These are phyloP conservation scores for Andrena praecox DNA, from an alignment of 2,888 invertebrate genomes.

Conservation along the genomic window DNA sequence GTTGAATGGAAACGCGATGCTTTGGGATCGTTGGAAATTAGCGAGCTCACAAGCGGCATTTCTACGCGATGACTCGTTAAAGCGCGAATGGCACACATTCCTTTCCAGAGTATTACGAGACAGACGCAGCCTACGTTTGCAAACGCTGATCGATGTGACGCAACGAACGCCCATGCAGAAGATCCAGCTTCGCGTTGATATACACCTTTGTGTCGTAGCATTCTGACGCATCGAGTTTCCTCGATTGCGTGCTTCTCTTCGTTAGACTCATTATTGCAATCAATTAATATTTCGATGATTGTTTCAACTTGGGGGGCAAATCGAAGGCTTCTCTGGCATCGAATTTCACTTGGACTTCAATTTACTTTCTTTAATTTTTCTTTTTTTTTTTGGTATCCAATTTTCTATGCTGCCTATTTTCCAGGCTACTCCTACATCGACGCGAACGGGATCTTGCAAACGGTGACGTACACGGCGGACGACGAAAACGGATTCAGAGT, in stretches of 20 bases:
- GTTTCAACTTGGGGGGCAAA: background rate
- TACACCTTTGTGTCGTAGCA: background rate
- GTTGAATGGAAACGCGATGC: no score
- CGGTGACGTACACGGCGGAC: slow-evolving; percentile 88
- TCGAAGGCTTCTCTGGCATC: background rate
- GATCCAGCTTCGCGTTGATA: slow-evolving; percentile 30
- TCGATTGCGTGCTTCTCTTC: background rate
- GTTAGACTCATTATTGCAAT: background rate
- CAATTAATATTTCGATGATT: slow-evolving; percentile 2
- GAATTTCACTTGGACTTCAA: background rate
- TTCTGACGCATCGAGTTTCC: background rate
- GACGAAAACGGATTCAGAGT: slow-evolving; percentile 88
- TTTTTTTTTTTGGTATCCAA: background rate
- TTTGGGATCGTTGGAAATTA: background rate
- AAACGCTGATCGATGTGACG: slow-evolving; percentile 56
- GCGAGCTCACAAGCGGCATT: slow-evolving; percentile 18
- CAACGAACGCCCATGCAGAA: slow-evolving; percentile 64
- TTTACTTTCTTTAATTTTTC: background rate
- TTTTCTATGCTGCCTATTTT: no score
- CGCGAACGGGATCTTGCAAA: slow-evolving; percentile 88
- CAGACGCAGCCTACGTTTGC: slow-evolving; percentile 56
- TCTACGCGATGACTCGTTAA: slow-evolving; percentile 35
- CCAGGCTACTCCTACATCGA: slow-evolving; percentile 89
- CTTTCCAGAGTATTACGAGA: slow-evolving; percentile 51
- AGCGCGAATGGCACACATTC: slow-evolving; percentile 63